These are phyloP conservation scores for Phyllopteryx taeniolatus DNA, from an alignment of 2,113 vertebrate species.

Conservation along the genomic window DNA sequence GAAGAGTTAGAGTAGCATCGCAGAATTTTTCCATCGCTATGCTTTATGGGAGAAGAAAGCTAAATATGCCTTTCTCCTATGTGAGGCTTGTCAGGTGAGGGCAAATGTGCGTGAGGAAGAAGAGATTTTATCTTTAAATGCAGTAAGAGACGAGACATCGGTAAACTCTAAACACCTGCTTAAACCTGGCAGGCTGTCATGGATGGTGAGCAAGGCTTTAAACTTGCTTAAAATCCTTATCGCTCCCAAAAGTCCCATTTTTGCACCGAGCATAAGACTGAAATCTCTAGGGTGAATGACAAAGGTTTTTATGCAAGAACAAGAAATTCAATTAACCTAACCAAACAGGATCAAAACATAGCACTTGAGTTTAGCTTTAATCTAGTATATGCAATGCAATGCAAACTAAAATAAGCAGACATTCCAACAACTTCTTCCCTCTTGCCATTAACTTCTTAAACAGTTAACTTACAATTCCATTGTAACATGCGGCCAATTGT, in stretches of 20 bases:
- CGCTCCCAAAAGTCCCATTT: not conserved
- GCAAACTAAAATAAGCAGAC: no score
- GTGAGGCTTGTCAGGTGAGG: slow-evolving; percentile 5
- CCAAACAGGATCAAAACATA: not conserved
- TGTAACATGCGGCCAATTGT: no score
- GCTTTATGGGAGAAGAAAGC: not conserved
- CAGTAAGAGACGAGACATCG: not conserved
- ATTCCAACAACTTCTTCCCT: no score
- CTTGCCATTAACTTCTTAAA: no score
- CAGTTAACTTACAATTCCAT: no score
- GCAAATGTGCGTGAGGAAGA: not conserved
- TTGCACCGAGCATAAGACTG: not conserved
- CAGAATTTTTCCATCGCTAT: not conserved
- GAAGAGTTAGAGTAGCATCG: not conserved
- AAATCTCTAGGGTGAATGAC: not conserved
- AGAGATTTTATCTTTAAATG: slow-evolving; percentile 4
- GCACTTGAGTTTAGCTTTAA: not conserved
- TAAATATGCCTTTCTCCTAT: not conserved
- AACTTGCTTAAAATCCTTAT: not conserved
- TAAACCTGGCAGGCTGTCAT: slow-evolving; percentile 3
- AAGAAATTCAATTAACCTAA: not conserved
- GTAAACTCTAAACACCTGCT: slow-evolving; percentile 15
- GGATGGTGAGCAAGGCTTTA: not conserved
- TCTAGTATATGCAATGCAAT: not conserved
- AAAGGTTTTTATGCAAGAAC: not conserved